A percentile compares a stretch with the other conserved stretches of the same genome.
Evolutionary conservation across 2,888 invertebrate genomes (phyloP).

Genomic region (Tachina grossa): DNA sequence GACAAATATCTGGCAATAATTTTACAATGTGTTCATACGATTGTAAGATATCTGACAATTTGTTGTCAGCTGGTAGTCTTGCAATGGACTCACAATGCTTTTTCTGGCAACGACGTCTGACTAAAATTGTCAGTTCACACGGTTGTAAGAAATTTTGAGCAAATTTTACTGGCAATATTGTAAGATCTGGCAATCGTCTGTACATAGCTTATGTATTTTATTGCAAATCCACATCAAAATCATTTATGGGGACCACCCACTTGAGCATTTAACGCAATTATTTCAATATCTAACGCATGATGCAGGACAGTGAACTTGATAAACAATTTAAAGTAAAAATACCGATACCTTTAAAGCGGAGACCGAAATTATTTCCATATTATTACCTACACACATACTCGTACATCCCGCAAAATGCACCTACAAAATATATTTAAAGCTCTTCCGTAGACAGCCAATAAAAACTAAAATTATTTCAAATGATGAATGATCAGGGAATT

Average conservation of each 20-base stretch:
- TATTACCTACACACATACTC: neutral
- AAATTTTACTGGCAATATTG: too few species aligned
- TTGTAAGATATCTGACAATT: too few species aligned
- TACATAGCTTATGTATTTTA: too few species aligned
- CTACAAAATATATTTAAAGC: constrained; percentile 38
- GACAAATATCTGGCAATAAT: too few species aligned
- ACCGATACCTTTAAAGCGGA: neutral
- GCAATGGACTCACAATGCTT: too few species aligned
- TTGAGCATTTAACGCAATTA: neutral
- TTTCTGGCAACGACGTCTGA: too few species aligned
- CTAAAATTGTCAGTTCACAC: too few species aligned
- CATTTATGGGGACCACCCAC: constrained; percentile 18
- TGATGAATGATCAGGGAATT: constrained; percentile 57
- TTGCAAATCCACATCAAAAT: too few species aligned
- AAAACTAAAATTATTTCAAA: constrained; percentile 36
- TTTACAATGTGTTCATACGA: too few species aligned
- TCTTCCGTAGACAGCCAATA: constrained; percentile 24
- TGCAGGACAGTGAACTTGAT: constrained; percentile 39
- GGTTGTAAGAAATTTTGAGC: too few species aligned
- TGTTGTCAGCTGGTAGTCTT: too few species aligned
- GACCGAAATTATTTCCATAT: constrained; percentile 10
- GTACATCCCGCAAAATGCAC: constrained; percentile 22
- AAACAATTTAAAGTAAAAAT: constrained; percentile 21
- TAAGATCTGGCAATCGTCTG: too few species aligned
- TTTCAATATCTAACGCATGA: constrained; percentile 4